These are phyloP conservation scores for Pandion haliaetus DNA, from an alignment of 2,113 vertebrate species.

Conservation along the genomic window DNA sequence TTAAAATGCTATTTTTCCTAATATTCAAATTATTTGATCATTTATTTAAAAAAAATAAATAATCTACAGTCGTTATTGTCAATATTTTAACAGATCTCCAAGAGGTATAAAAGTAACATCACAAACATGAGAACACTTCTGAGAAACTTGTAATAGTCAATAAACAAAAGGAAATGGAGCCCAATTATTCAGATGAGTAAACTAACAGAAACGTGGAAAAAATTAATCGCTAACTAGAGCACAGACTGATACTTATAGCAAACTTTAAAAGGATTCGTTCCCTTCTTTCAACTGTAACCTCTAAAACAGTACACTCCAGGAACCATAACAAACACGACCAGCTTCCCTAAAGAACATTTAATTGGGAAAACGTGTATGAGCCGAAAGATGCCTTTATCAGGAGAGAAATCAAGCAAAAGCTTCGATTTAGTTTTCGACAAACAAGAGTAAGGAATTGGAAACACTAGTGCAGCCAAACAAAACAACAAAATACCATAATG, in stretches of 20 bases:
- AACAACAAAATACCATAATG: constrained; percentile 52
- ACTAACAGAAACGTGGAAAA: not conserved
- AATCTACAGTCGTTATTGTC: not conserved
- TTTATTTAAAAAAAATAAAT: not conserved
- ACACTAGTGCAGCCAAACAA: constrained; percentile 10
- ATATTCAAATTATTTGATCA: not conserved
- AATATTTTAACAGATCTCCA: not conserved
- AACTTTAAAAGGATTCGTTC: not conserved
- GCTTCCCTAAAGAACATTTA: not conserved
- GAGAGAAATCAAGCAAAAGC: not conserved
- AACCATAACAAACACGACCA: constrained; percentile 16
- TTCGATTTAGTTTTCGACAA: not conserved
- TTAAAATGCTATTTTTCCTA: not conserved
- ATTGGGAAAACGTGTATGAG: not conserved
- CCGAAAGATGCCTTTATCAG: not conserved
- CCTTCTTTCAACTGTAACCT: not conserved
- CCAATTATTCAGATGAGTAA: not conserved
- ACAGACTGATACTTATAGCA: not conserved
- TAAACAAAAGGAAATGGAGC: not conserved
- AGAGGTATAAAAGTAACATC: not conserved
- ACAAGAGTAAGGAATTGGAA: not conserved
- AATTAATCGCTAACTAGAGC: not conserved
- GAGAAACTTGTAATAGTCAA: not conserved
- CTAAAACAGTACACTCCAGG: not conserved
- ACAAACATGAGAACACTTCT: not conserved